A percentile compares a stretch with the other conserved stretches of the same genome.
Evolutionary conservation across 2,113 vertebrate species (phyloP).

Genomic region (Rallus limicola): DNA sequence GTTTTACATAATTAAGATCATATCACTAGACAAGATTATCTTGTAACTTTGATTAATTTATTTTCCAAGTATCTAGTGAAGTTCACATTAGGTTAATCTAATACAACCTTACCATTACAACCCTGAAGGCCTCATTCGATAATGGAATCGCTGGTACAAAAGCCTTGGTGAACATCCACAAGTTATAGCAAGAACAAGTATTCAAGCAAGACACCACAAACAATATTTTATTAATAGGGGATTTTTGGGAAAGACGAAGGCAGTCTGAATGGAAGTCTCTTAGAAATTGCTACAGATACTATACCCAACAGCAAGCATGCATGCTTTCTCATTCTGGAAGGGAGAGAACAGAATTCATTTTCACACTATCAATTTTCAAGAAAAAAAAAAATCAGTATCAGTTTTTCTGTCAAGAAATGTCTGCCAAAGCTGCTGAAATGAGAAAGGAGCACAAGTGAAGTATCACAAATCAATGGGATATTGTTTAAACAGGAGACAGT

Average conservation of each 20-base stretch:
- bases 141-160: background rate
- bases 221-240: background rate
- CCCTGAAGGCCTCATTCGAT: background rate
- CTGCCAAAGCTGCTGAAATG: background rate
- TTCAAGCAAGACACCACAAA: background rate
- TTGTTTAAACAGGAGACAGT: background rate
- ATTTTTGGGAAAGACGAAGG: background rate
- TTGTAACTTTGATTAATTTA: background rate
- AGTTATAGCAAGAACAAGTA: background rate
- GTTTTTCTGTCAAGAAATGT: background rate
- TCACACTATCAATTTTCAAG: background rate
- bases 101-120: background rate
- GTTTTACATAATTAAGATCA: background rate
- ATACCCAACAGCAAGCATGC: background rate
- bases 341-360: background rate
- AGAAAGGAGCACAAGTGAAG: background rate
- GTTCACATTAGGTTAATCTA: background rate
- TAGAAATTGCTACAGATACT: background rate
- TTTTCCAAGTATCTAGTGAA: background rate
- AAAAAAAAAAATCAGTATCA: background rate
- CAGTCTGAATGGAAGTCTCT: background rate
- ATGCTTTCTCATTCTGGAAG: background rate
- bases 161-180: background rate
- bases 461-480: background rate
- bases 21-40: background rate